Base-by-base conservation (phyloP, 2,113 vertebrate species). In the Eclectus roratus region DNA sequence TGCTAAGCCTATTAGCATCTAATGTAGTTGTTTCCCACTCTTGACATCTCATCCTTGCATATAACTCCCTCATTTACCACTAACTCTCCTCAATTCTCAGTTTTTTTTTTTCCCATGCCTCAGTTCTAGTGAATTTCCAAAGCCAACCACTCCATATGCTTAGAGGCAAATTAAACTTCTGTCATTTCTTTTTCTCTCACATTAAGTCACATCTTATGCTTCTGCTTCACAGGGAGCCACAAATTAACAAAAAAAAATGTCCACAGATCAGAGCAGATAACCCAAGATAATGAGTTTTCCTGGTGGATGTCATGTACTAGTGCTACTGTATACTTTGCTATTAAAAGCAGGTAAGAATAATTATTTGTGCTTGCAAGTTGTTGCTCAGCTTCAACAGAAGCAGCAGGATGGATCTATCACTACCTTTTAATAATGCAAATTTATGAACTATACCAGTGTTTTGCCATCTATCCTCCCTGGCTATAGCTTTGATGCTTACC, bases 131-230 rank as follows among this genome's bases (percentile, higher is more conserved):
- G 13, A 78, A 71, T 84, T 92, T 88, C 69, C 64, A 91, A 93
- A 93, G 88, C 55, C 50, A 95, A 78, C 7, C 41, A 28, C 47
- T 88, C 85, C 92, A 93, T 93, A 91, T 94, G 88, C 64, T 96
- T 84, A 84, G 64, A 70, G 44, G 39, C 78, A 77, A 72, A 95
- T 85, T 88, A 87, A 89, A 93, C 53, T 87, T 77, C 64, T 77
- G 76, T 66, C 10, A 9, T 20, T 46, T 88, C 58, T 70, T 92
- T 69, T 60, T 3, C 35, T 80, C 35, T 93, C 61, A 55, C 47
- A 66, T 44, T 78, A 82, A 89, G 39, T 69, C 90, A 88, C 29
- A 88, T 91, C 39, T 88, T 74, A 60, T 17, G 31, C 31, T 96
- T 93, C 82, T 91, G n/a, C 72, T 83, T 88, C 41, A 55, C 64